A percentile compares a stretch with the other conserved stretches of the same genome.
phyloP scores from a whole-genome alignment of 1,140 invertebrate species.

The Drosophila miranda region DNA sequence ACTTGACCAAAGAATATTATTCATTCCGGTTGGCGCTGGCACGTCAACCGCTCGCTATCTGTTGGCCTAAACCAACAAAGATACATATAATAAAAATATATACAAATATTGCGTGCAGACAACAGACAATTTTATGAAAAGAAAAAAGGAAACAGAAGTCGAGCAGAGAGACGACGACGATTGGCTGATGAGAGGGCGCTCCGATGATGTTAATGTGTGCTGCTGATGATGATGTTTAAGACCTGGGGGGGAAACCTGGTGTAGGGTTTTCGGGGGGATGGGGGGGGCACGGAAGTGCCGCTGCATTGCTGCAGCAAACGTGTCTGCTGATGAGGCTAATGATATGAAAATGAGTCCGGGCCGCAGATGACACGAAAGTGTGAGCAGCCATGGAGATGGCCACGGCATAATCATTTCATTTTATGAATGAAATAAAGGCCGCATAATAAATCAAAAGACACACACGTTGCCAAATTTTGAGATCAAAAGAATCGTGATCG shows the following conservation, averaged over 20 bases:
- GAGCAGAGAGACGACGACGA: slow-evolving; percentile 46
- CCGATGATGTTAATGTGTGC: slow-evolving; percentile 38
- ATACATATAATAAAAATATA: neutral
- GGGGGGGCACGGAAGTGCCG: slow-evolving; percentile 35
- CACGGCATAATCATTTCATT: slow-evolving; percentile 56
- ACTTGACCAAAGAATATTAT: slow-evolving; percentile 52
- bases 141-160: slow-evolving; percentile 65
- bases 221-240: slow-evolving; percentile 47
- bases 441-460: slow-evolving; percentile 65
- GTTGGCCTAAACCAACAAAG: slow-evolving; percentile 53
- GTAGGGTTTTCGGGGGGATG: slow-evolving; percentile 4
- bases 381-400: slow-evolving; percentile 18
- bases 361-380: slow-evolving; percentile 63
- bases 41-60: slow-evolving; percentile 9
- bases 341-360: slow-evolving; percentile 70
- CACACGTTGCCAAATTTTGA: slow-evolving; percentile 35
- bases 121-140: slow-evolving; percentile 52
- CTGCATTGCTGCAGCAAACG: slow-evolving; percentile 36
- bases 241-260: slow-evolving; percentile 5
- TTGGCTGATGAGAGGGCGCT: slow-evolving; percentile 60
- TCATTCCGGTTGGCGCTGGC: slow-evolving; percentile 39
- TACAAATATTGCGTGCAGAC: slow-evolving; percentile 70
- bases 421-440: slow-evolving; percentile 62
- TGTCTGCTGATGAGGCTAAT: slow-evolving; percentile 65
- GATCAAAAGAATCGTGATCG: slow-evolving; percentile 41